Evolutionary conservation across 2,797 vertebrate genomes (phyloP), one percentile per base, ranked within the genome.

Genomic region (Menidia menidia): DNA sequence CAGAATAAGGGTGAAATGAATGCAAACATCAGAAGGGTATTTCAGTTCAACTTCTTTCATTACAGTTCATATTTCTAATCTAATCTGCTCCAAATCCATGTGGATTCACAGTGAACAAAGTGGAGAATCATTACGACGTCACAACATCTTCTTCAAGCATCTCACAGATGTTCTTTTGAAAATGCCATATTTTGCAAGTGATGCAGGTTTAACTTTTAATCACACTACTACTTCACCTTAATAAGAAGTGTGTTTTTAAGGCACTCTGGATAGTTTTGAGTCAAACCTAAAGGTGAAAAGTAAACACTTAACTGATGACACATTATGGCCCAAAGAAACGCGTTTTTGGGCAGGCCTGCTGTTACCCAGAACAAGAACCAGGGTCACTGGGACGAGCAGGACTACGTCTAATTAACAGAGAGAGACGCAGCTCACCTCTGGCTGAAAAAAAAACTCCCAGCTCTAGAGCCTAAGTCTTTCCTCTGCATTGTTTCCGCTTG

Each of bases 311-410:
- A 39, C 6, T 2, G 2, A 39, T 39, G 2, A 39, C 10, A 4
- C 10, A 39, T 39, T 39, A 39, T 10, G 6, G 35, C 35, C 4
- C 35, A 39, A 7, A 39, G 3, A 39, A 39, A 25, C 25, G 35
- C 10, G 35, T 39, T 7, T 7, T 79, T 69, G 60, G 25, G 39
- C 13, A 31, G 44, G 68, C 51, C 85, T 90, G 85, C 48, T 78
- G 83, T 90, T 90, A 91, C 83, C 74, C 73, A 58, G 68, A 85
- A 80, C 52, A 77, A 89, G 67, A 82, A 75, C 73, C 68, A 80
- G 76, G 87, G 25, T 25, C 77, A 85, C 85, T 82, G 85, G 82
- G 78, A 56, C 64, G 53, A 82, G 50, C 61, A 60, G 64, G 67
- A 72, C 70, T 77, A 77, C 43, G 74, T 85, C 80, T 88, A 86